These are phyloP conservation scores for Papilio machaon DNA, from an alignment of 1,140 invertebrate species.

Conservation along the genomic window DNA sequence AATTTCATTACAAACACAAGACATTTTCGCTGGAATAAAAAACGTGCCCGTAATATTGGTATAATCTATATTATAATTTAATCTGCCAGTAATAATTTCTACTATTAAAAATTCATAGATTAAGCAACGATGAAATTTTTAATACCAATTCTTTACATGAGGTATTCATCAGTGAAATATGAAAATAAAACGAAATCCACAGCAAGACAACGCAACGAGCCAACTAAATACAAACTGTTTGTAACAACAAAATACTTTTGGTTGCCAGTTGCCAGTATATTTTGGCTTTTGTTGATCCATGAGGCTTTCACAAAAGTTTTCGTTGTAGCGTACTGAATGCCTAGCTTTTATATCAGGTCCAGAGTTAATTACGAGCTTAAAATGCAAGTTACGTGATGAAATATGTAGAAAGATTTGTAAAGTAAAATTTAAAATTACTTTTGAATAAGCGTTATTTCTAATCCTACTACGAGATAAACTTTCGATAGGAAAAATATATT, in stretches of 20 bases:
- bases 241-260: slow-evolving; percentile 15
- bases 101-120: background rate
- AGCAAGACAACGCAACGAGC: background rate
- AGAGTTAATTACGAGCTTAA: background rate
- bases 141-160: background rate
- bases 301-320: slow-evolving; percentile 16
- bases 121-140: background rate
- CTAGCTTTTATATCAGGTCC: background rate
- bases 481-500: no score
- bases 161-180: background rate
- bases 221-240: slow-evolving; percentile 23
- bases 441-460: background rate
- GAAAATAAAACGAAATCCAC: background rate
- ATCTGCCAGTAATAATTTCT: background rate
- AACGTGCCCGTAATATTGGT: no score
- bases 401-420: background rate
- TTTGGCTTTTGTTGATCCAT: slow-evolving; percentile 23
- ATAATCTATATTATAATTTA: background rate
- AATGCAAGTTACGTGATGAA: background rate
- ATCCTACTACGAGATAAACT: no score
- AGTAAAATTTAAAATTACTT: background rate
- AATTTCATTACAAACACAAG: no score
- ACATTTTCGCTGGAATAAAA: no score
- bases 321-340: background rate
- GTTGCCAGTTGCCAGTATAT: slow-evolving; percentile 14